Conservation (phyloP, 2,797 vertebrate species). For the Clarias pachynema region DNA sequence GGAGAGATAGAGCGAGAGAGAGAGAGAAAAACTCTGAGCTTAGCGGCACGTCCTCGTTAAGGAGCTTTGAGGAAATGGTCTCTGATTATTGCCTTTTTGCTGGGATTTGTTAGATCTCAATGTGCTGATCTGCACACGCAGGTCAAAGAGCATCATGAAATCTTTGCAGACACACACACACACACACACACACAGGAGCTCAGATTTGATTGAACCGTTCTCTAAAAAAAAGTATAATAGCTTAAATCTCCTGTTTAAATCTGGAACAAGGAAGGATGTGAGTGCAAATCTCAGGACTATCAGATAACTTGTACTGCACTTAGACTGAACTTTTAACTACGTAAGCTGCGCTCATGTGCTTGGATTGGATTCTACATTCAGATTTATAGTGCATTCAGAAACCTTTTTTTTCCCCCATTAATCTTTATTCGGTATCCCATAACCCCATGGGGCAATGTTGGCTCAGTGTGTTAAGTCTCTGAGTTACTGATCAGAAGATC, state of each 20-base stretch:
- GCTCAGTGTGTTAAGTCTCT: too few relatives aligned
- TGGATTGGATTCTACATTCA: not conserved
- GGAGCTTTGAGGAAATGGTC: conserved; percentile 27
- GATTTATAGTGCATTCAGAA: not conserved
- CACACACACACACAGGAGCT: not conserved
- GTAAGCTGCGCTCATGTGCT: not conserved
- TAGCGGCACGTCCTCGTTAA: conserved; percentile 51
- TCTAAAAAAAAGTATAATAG: not conserved
- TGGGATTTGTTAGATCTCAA: conserved; percentile 15
- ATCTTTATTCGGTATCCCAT: too few relatives aligned
- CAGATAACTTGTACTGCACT: not conserved
- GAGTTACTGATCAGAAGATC: too few relatives aligned
- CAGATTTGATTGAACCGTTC: not conserved
- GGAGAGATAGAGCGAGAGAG: not conserved
- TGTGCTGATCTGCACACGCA: conserved; percentile 22
- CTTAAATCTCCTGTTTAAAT: not conserved
- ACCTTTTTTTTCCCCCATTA: too few relatives aligned
- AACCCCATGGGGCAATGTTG: too few relatives aligned
- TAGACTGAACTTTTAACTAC: not conserved
- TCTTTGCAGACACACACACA: not conserved
- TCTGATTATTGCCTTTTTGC: conserved; percentile 29
- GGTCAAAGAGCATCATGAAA: not conserved
- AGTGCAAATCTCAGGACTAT: not conserved
- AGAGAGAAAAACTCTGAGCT: conserved; percentile 35
- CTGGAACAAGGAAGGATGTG: not conserved